Conservation (phyloP, 2,113 vertebrate genomes). For the Brachyistius frenatus region DNA sequence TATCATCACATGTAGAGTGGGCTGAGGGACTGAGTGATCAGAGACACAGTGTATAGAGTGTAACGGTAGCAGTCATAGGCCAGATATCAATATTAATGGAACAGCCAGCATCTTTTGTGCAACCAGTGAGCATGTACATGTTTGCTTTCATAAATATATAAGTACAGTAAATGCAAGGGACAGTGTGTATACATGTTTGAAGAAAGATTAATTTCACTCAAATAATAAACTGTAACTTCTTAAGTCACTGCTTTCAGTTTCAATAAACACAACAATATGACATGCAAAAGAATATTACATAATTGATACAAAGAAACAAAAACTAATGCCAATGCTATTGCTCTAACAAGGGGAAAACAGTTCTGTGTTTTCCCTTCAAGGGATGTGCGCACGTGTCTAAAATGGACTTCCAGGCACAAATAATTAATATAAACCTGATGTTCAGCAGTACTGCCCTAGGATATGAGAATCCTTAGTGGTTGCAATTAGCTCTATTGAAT, state of each 20-base stretch:
- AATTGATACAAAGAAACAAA: neutral
- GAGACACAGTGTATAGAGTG: constrained; percentile 37
- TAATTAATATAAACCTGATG: constrained; percentile 36
- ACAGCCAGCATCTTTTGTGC: neutral
- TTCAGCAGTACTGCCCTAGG: constrained; percentile 35
- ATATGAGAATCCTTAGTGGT: constrained; percentile 49
- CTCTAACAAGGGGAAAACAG: constrained; percentile 23
- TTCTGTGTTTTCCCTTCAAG: constrained; percentile 15
- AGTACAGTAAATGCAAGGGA: neutral
- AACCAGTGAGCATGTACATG: neutral
- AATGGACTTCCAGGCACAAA: constrained; percentile 42
- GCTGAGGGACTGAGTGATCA: constrained; percentile 60
- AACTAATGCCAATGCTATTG: neutral
- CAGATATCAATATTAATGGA: constrained; percentile 28
- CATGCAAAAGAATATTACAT: neutral
- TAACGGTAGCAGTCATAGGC: constrained; percentile 41
- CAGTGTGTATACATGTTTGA: neutral
- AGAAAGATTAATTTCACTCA: neutral
- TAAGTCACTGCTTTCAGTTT: neutral
- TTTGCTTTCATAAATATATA: constrained; percentile 2
- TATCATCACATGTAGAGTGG: constrained; percentile 65
- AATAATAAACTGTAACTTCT: neutral
- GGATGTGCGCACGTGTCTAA: constrained; percentile 29
- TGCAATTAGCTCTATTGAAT: constrained; percentile 65
- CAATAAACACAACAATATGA: neutral